Percentiles rank a stretch among this genome's conserved stretches.
Conservation (phyloP, 2,888 invertebrate species). For the Aspidapion aeneum region DNA sequence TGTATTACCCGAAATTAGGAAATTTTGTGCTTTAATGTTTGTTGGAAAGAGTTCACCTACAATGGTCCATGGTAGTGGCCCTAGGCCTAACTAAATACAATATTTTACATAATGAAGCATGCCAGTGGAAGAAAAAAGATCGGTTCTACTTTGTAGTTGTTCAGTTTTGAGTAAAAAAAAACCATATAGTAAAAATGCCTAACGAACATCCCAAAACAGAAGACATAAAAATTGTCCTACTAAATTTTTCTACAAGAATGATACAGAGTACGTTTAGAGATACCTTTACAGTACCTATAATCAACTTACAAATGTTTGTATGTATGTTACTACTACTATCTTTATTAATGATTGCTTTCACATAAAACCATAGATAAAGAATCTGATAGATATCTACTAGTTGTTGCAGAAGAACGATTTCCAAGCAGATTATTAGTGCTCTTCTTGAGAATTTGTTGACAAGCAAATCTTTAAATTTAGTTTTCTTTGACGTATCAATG, state of each 20-base stretch:
- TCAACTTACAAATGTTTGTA: conserved; percentile 20
- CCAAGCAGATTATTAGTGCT: conserved; percentile 25
- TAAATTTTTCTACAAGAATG: conserved; percentile 21
- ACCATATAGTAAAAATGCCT: conserved; percentile 54
- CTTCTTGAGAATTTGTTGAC: conserved; percentile 59
- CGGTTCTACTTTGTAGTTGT: conserved; percentile 22
- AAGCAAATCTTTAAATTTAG: neutral
- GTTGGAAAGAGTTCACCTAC: conserved; percentile 78
- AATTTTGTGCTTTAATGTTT: conserved; percentile 59
- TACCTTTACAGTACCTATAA: conserved; percentile 21
- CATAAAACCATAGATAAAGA: too few species aligned
- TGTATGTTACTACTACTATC: conserved; percentile 51
- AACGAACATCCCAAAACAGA: conserved; percentile 48
- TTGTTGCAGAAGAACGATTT: conserved; percentile 28
- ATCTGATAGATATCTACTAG: conserved; percentile 29
- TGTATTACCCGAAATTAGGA: conserved; percentile 72
- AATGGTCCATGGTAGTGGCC: conserved; percentile 59
- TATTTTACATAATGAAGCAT: conserved; percentile 63
- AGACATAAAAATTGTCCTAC: conserved; percentile 16
- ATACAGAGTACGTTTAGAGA: conserved; percentile 20
- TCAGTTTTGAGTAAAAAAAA: conserved; percentile 62
- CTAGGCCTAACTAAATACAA: conserved; percentile 67
- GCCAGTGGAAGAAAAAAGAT: conserved; percentile 34
- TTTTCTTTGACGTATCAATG: too few species aligned
- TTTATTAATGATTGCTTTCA: conserved; percentile 57